Percentiles rank a stretch among this genome's conserved stretches.
Evolutionary conservation across 2,113 vertebrate genomes (phyloP).

Genomic region (Bolborhynchus lineola): DNA sequence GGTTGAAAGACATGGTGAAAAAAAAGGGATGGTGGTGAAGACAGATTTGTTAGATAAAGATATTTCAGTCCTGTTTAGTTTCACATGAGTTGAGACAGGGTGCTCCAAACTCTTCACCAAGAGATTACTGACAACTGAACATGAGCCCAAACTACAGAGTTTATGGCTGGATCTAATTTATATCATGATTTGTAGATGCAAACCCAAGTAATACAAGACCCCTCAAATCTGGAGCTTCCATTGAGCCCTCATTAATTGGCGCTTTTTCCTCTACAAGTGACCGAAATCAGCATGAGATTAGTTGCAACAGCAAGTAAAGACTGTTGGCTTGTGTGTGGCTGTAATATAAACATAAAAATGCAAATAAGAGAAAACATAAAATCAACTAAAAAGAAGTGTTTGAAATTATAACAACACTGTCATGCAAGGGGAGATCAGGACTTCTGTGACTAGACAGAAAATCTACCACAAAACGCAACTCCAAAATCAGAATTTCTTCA

Average conservation of each 20-base stretch:
- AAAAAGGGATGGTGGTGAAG: not conserved
- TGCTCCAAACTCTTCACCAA: not conserved
- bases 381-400: not conserved
- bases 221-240: not conserved
- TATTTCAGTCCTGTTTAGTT: not conserved
- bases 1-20: not conserved
- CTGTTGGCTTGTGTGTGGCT: not conserved
- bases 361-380: not conserved
- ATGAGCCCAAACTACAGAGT: not conserved
- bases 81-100: not conserved
- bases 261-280: not conserved
- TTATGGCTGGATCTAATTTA: not conserved
- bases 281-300: not conserved
- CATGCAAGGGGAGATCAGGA: constrained; percentile 34
- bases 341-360: not conserved
- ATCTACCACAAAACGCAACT: not conserved
- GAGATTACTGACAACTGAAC: not conserved
- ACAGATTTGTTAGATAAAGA: not conserved
- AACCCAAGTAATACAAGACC: not conserved
- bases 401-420: not conserved
- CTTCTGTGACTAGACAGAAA: constrained; percentile 43
- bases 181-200: not conserved
- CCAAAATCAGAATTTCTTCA: not conserved
- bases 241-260: not conserved
- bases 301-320: not conserved